Percentiles rank a stretch among this genome's conserved stretches.
Conservation (phyloP, 2,888 invertebrate genomes). For the Aspidiotus rigidus region DNA sequence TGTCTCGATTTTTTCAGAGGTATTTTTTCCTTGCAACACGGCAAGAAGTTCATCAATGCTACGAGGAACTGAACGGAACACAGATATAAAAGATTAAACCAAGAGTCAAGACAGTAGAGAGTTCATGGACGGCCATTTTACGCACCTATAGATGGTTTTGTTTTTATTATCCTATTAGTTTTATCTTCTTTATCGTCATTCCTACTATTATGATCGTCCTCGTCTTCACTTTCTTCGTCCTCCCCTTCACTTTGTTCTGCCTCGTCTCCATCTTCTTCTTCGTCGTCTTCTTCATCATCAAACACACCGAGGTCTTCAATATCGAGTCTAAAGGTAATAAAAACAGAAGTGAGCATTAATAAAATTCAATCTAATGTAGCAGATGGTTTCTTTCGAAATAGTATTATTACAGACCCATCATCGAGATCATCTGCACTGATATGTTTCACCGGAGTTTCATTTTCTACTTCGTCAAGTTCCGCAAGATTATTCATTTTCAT, state of each 20-base stretch:
- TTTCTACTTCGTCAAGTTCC: constrained; percentile 40
- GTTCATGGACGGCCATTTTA: neutral
- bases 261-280: constrained; percentile 43
- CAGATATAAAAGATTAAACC: neutral
- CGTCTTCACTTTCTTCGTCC: constrained; percentile 38
- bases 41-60: neutral
- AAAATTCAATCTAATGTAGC: neutral
- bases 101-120: neutral
- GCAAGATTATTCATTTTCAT: constrained; percentile 66
- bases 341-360: neutral
- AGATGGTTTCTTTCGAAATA: neutral
- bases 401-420: constrained; percentile 52
- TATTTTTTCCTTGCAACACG: neutral
- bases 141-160: neutral
- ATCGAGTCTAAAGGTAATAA: neutral
- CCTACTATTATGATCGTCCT: constrained; percentile 37
- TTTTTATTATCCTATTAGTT: neutral
- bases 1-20: neutral
- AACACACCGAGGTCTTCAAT: constrained; percentile 15
- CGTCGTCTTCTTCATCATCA: constrained; percentile 38
- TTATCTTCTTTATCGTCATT: constrained; percentile 41
- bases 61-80: neutral
- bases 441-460: constrained; percentile 47
- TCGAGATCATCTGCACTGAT: constrained; percentile 78
- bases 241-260: constrained; percentile 41